Evolutionary conservation across 2,888 invertebrate species (phyloP), one percentile per base, ranked within the genome.

Genomic region (Spodoptera littoralis): DNA sequence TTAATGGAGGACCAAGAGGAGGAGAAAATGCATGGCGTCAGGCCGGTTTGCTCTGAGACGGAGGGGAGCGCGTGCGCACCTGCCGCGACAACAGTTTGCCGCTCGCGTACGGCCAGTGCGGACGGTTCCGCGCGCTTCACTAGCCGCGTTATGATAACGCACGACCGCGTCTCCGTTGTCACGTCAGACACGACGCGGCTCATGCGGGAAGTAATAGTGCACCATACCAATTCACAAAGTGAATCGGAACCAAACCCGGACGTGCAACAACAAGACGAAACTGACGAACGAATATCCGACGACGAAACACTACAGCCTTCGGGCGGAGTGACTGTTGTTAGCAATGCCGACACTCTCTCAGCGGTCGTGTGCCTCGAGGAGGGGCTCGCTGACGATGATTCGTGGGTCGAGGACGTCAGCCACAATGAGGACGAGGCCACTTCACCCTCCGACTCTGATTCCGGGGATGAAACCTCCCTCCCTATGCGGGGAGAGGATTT

Each of bases 131-230:
- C 96, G 92, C 97, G 97, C 89, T 98, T 97, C 91, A 97, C 97
- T 86, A 98, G 98, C 95, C 96, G 98, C 95, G 97, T 98, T 92
- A 97, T 98, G 97, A 98, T 98, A 94, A 98, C 97, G 86, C 97
- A 97, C 95, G 96, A 97, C 90, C 95, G 88, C 89, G 97, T 97
- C 84, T 97, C 96, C 92, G 96, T 97, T 80, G 96, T 97, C 89
- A 96, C 97, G 85, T 96, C 96, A 83, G 97, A 97, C 88, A 97
- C 97, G 84, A 97, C 97, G 85, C 96, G 96, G 86, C 93, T 97
- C 82, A 95, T 97, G 89, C 96, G 93, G 81, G 95, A 96, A 87
- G 95, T 96, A 75, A 95, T 95, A 73, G 96, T 96, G 83, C 95
- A 96, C 64, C 96, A 96, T 81, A 96, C 96, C 64, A 96, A 96